Conservation (phyloP, 2,113 vertebrate species). For the Ammodytes marinus region DNA sequence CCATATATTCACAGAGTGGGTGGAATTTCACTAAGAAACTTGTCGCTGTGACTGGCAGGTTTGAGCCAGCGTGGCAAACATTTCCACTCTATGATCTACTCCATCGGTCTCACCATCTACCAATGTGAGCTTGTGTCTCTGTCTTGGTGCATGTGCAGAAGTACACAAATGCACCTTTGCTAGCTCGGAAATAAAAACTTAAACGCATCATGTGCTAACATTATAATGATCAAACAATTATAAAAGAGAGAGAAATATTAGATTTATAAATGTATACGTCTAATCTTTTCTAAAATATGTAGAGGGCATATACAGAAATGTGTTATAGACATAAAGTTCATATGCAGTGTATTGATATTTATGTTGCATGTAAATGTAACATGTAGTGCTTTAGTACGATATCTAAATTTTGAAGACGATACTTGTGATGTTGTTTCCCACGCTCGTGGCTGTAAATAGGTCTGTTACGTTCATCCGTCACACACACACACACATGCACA, state of each 20-base stretch:
- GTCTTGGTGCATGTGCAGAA: background rate
- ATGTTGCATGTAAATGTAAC: constrained; percentile 8
- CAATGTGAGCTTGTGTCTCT: background rate
- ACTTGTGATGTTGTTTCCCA: constrained; percentile 79
- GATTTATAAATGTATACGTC: background rate
- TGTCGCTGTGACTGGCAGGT: background rate
- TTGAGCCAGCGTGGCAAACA: background rate
- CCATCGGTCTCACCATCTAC: constrained; percentile 11
- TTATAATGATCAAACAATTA: background rate
- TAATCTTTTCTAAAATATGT: background rate
- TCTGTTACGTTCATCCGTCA: constrained; percentile 41
- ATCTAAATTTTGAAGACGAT: constrained; percentile 56
- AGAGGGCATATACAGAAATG: background rate
- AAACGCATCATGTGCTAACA: background rate
- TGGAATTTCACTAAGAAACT: background rate
- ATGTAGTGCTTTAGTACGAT: constrained; percentile 25
- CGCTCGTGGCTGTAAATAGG: constrained; percentile 79
- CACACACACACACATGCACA: constrained; percentile 6
- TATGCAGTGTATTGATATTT: constrained; percentile 15
- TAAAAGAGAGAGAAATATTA: background rate
- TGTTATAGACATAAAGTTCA: background rate
- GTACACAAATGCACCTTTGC: background rate
- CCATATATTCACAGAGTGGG: too few relatives aligned
- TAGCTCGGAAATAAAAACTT: background rate
- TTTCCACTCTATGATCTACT: constrained; percentile 26